These are phyloP conservation scores for Gymnothorax javanicus DNA, from an alignment of 2,797 vertebrate species.

Conservation along the genomic window DNA sequence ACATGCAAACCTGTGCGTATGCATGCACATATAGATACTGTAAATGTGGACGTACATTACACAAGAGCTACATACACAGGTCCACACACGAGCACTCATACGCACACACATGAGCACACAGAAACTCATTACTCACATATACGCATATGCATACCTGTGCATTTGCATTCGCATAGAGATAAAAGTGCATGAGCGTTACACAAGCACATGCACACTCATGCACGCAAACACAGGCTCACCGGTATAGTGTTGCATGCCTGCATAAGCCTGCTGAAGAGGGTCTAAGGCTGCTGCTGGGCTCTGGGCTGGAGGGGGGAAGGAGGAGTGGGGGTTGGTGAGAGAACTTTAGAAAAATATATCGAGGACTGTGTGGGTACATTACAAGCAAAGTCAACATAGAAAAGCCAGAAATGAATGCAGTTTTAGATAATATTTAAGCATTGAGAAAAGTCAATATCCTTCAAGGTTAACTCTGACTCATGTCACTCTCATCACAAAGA, in stretches of 20 bases:
- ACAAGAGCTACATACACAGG: not conserved
- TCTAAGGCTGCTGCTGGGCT: constrained; percentile 83
- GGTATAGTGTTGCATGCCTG: constrained; percentile 94
- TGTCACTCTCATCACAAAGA: constrained; percentile 17
- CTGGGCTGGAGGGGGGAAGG: constrained; percentile 71
- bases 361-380: not conserved
- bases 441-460: not conserved
- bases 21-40: not conserved
- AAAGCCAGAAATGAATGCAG: not conserved
- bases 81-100: not conserved
- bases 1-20: too few species aligned
- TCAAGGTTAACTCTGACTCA: not conserved
- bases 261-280: constrained; percentile 89
- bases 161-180: too few species aligned
- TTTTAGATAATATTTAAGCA: not conserved
- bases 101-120: not conserved
- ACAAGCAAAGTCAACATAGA: constrained; percentile 17
- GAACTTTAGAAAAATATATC: not conserved
- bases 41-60: not conserved
- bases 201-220: not conserved
- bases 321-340: not conserved
- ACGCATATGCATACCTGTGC: not conserved
- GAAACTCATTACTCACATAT: too few species aligned
- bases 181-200: too few species aligned
- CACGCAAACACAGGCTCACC: constrained; percentile 62